Evolutionary conservation across 2,113 vertebrate species (phyloP).

Genomic region (Oreochromis tanganicae): DNA sequence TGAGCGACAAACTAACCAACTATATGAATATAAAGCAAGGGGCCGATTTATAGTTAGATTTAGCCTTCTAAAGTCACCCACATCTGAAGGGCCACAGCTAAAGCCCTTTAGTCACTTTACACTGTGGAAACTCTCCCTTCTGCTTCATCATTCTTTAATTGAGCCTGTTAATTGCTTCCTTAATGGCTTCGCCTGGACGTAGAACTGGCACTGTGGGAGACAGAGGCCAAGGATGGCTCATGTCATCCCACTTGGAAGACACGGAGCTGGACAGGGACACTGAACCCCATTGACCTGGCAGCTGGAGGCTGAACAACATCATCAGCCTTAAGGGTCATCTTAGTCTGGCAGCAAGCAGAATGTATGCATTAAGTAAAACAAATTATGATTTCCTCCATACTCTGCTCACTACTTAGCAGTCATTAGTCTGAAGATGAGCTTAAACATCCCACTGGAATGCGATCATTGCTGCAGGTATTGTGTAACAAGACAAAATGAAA

Average conservation of each 20-base stretch:
- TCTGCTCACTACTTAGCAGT: constrained; percentile 23
- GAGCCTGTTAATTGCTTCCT: constrained; percentile 51
- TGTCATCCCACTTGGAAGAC: constrained; percentile 37
- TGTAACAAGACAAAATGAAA: not conserved
- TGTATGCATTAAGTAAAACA: constrained; percentile 51
- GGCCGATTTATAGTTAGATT: not conserved
- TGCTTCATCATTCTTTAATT: constrained; percentile 58
- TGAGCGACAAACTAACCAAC: not conserved
- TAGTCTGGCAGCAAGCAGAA: constrained; percentile 42
- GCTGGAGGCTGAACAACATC: constrained; percentile 38
- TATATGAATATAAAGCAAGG: not conserved
- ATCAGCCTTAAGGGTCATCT: constrained; percentile 27
- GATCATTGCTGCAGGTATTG: not conserved
- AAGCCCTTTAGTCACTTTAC: constrained; percentile 22
- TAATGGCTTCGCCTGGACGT: constrained; percentile 37
- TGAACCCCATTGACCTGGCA: constrained; percentile 29
- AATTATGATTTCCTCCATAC: constrained; percentile 36
- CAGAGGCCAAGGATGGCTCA: constrained; percentile 47
- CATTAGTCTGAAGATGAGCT: constrained; percentile 34
- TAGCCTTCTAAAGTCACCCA: not conserved
- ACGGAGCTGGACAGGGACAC: constrained; percentile 18
- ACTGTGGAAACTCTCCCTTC: constrained; percentile 25
- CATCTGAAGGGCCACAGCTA: not conserved
- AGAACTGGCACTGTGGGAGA: constrained; percentile 22
- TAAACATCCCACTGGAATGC: constrained; percentile 22